These are phyloP conservation scores for Ooceraea biroi DNA, from an alignment of 1,140 invertebrate genomes.

Conservation along the genomic window DNA sequence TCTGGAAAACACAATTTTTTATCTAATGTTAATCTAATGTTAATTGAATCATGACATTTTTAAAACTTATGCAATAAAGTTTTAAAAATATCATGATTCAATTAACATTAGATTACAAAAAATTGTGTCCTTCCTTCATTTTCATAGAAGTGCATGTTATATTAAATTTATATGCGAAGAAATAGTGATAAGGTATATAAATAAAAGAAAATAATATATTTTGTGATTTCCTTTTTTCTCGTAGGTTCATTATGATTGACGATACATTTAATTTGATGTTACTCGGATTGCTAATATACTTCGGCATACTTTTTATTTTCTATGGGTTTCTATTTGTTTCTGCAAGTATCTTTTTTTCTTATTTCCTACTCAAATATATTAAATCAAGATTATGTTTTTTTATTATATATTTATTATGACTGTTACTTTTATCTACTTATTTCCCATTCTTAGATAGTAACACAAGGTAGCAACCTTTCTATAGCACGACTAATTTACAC, in stretches of 20 bases:
- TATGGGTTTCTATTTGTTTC: constrained; percentile 20
- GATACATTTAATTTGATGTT: constrained; percentile 37
- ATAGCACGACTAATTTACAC: constrained; percentile 17
- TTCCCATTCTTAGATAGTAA: neutral
- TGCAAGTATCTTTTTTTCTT: constrained; percentile 35
- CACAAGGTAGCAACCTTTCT: constrained; percentile 2
- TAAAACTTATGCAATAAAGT: no score
- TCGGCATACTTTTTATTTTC: constrained; percentile 5
- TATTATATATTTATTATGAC: neutral
- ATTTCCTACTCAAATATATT: neutral
- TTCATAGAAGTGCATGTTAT: no score
- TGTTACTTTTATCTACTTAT: neutral
- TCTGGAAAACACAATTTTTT: no score
- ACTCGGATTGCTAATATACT: constrained; percentile 18
- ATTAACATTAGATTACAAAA: no score
- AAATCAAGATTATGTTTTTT: neutral
- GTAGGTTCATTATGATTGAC: no score
- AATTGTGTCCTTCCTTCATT: no score
- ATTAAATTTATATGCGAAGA: no score
- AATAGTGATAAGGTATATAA: no score
- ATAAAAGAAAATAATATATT: no score
- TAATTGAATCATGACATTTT: no score
- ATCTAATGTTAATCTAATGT: no score
- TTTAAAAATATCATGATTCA: no score
- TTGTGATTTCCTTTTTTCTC: neutral